phyloP scores from a whole-genome alignment of 2,797 vertebrate genomes.

The Glyptemys insculpta region DNA sequence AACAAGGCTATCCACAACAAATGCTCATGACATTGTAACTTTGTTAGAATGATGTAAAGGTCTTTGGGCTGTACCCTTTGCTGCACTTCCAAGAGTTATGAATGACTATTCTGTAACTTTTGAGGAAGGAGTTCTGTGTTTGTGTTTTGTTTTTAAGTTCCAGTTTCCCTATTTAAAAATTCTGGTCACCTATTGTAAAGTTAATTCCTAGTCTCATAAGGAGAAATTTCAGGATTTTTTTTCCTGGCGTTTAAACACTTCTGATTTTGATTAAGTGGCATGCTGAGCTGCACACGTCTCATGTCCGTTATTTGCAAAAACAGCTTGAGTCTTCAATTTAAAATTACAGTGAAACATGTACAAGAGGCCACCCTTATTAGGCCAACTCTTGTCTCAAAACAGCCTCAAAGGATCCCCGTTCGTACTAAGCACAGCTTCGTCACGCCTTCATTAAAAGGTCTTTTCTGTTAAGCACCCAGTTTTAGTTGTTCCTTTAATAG shows the following conservation, averaged over 20 bases:
- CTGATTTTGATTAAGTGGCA: neutral
- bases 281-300: neutral
- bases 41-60: neutral
- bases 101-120: neutral
- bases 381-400: neutral
- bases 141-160: neutral
- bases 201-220: neutral
- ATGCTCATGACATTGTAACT: neutral
- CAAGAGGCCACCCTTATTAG: neutral
- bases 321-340: neutral
- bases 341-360: neutral
- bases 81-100: neutral
- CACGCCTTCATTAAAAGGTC: neutral
- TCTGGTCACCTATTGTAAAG: neutral
- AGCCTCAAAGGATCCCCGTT: neutral
- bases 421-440: neutral
- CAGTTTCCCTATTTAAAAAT: neutral
- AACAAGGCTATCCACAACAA: rapidly evolving
- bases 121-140: neutral
- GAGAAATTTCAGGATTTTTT: neutral
- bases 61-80: neutral
- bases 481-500: neutral
- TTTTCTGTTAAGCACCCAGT: neutral
- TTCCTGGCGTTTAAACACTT: constrained; percentile 1
- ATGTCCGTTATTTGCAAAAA: neutral